A percentile compares a stretch with the other conserved stretches of the same genome.
phyloP scores from a whole-genome alignment of 2,113 vertebrate species.

The Gnathonemus echidnorhynchus region DNA sequence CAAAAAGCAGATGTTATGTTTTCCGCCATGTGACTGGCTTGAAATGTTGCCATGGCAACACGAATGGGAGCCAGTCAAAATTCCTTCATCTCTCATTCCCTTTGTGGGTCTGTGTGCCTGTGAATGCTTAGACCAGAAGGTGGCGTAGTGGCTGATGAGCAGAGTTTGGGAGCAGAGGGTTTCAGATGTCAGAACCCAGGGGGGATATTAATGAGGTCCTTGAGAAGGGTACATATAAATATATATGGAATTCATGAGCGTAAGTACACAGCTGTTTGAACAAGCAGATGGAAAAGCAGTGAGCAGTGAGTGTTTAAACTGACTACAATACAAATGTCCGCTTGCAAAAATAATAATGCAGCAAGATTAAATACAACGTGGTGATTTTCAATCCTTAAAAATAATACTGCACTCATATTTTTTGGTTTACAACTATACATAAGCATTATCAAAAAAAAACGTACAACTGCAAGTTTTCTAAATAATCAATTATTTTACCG shows the following conservation, averaged over 20 bases:
- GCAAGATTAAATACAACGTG: not conserved
- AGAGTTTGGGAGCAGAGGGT: not conserved
- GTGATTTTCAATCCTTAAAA: not conserved
- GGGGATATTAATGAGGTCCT: not conserved
- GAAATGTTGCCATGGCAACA: conserved; percentile 7
- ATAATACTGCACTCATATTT: not conserved
- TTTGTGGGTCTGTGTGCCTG: not conserved
- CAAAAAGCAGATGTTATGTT: conserved; percentile 2
- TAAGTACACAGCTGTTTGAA: not conserved
- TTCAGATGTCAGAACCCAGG: not conserved
- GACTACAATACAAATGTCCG: not conserved
- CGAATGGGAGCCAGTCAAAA: not conserved
- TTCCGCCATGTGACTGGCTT: not conserved
- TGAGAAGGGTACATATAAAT: not conserved
- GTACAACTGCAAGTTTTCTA: not conserved
- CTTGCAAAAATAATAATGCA: not conserved
- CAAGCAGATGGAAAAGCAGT: not conserved
- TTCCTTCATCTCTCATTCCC: not conserved
- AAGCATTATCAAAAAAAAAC: not conserved
- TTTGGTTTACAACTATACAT: not conserved
- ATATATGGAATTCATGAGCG: not conserved
- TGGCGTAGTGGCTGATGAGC: not conserved
- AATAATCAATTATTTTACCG: not conserved
- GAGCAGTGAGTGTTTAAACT: not conserved
- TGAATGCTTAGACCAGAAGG: not conserved